Evolutionary conservation across 2,888 invertebrate genomes (phyloP), one percentile per base, ranked within the genome.

Genomic region (Ormyrus rosae): DNA sequence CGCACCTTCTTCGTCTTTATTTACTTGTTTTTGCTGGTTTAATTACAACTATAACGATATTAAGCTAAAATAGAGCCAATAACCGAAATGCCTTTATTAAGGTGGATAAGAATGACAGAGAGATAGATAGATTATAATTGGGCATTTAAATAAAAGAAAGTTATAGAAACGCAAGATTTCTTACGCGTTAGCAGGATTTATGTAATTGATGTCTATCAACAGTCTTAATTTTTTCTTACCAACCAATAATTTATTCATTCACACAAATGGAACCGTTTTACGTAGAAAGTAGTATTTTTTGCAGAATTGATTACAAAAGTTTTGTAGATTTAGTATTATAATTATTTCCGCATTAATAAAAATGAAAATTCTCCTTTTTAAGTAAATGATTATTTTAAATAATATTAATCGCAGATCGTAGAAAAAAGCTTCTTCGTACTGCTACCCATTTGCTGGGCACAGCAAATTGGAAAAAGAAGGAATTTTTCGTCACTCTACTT

Each of bases 61-160:
- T 81, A 75, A 78, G 78, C 81, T 81, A 80, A 76, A 84, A 83
- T 83, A 70, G 82, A 82, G 74, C 80, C 82, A 72, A 81, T 80
- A 78, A 81, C 83, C 73, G 73, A 83, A 82, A 74, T 78, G 53
- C 63, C 74, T 72, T 78, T 82, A 67, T 71, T 69, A 80, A 68
- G 75, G 53, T 77, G 65, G 55, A 75, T 75, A 55, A 80, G 65
- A 69, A 63, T 63, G 63, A 79, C 60, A 80, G 74, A 69, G 64
- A 69, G 55, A 34, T 50, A 80, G 67, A 58, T 72, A 65, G 69
- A 68, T 75, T 75, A 72, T 69, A 67, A 82, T 70, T 60, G 72
- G 68, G 45, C 65, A 13, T 77, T 73, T 70, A 80, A 77, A 67
- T 71, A 46, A 82, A 67, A 74, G 34, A 60, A 61, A 75, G 34